Evolutionary conservation across 2,888 invertebrate genomes (phyloP).

Genomic region (Emmelina monodactyla): DNA sequence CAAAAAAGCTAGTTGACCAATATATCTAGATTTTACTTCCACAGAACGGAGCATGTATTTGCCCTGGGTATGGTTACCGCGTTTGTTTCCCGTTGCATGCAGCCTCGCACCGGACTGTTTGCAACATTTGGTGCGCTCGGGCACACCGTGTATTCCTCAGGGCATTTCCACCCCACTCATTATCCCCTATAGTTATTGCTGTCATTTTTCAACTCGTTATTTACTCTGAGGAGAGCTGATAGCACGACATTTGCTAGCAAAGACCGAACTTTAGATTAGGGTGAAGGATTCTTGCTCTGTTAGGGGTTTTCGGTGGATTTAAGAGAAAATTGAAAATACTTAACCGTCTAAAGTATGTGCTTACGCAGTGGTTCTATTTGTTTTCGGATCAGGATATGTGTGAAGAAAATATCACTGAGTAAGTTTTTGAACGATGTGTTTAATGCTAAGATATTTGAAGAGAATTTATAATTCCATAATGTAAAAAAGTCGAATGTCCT

Average conservation of each 20-base stretch:
- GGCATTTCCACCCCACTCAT: conserved; percentile 62
- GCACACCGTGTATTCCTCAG: conserved; percentile 55
- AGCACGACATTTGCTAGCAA: conserved; percentile 56
- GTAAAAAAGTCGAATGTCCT: too few relatives aligned
- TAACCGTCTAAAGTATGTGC: conserved; percentile 34
- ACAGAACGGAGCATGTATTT: too few relatives aligned
- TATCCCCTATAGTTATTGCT: conserved; percentile 63
- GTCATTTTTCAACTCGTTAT: conserved; percentile 68
- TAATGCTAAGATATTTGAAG: too few relatives aligned
- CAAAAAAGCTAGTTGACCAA: too few relatives aligned
- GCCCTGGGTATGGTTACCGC: too few relatives aligned
- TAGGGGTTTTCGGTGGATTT: conserved; percentile 40
- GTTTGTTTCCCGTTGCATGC: too few relatives aligned
- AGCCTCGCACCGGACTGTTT: conserved; percentile 25
- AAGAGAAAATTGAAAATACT: conserved; percentile 50
- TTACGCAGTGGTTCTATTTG: too few relatives aligned
- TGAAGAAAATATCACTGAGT: too few relatives aligned
- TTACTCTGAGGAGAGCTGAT: conserved; percentile 62
- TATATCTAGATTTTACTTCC: too few relatives aligned
- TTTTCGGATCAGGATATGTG: too few relatives aligned
- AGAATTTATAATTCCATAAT: too few relatives aligned
- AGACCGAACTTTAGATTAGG: conserved; percentile 47
- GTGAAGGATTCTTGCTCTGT: conserved; percentile 39
- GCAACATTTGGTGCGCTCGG: conserved; percentile 51
- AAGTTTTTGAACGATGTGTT: too few relatives aligned